Evolutionary conservation across 2,797 vertebrate genomes (phyloP), one percentile per base, ranked within the genome.

Genomic region (Simalia tracyae): DNA sequence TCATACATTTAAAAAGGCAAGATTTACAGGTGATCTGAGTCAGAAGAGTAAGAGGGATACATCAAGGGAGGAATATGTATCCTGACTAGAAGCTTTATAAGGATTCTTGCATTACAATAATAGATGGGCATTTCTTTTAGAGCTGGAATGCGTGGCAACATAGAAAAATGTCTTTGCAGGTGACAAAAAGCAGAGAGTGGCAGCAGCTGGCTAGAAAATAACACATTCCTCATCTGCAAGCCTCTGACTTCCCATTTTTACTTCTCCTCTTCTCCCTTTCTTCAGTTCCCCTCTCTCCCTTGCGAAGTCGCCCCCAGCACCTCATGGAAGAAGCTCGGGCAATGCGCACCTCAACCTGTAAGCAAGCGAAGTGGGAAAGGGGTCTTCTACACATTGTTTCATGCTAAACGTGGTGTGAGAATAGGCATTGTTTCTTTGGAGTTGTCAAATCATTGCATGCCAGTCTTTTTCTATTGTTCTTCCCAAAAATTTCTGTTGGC

Each of bases 211-310:
- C 72, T 46, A 24, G 72, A 17, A 81, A 81, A 42, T 81, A 2
- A 46, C 36, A 10, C 72, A 24, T 81, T 4, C 72, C 36, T 22
- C 36, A 36, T 24, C 72, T 46, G 6, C 8, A 4, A 0, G 50
- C 76, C 2, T 50, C 89, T 95, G 36, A 96, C 84, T 89, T 89
- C 6, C 1, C 10, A 5, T 91, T 87, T 81, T 10, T 31, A 14
- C 9, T 46, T 81, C 14, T 42, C 6, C 2, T 56, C 81, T 91
- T 56, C 2, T 92, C 12, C 6, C 26, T 26, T 11, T 56, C n/a
- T 89, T 59, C 97, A 99, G 99, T 98, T 93, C 98, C 98, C 3
- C 98, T 98, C 1, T 99, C 99, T 1, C 99, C 98, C 0, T 98
- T 99, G 94, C 98, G 98, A 88, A 98, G 97, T 85, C 97, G 99